phyloP scores from a whole-genome alignment of 2,888 invertebrate genomes.

The Campoplex capitator region DNA sequence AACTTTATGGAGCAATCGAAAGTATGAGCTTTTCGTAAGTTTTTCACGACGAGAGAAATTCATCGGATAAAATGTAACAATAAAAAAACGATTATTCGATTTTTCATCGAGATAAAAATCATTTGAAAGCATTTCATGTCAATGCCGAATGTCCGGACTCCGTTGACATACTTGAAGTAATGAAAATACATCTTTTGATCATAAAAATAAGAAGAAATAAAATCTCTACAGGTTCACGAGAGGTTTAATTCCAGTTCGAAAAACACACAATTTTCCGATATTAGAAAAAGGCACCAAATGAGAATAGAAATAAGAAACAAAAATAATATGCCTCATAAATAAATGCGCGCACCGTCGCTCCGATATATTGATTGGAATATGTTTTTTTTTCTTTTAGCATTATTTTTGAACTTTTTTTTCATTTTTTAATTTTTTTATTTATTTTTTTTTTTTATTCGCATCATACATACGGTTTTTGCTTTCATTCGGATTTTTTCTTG shows the following conservation, averaged over 20 bases:
- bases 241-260: not conserved
- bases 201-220: not conserved
- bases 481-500: constrained; percentile 24
- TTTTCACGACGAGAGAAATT: too few species aligned
- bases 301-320: constrained; percentile 8
- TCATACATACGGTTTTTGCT: constrained; percentile 47
- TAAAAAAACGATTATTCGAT: too few species aligned
- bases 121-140: not conserved
- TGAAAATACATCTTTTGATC: not conserved
- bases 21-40: too few species aligned
- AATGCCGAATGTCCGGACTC: not conserved
- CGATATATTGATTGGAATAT: constrained; percentile 18
- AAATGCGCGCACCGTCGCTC: not conserved
- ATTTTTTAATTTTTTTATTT: not conserved
- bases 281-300: not conserved
- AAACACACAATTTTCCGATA: not conserved
- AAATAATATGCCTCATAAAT: not conserved
- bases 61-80: too few species aligned
- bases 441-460: too few species aligned
- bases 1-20: too few species aligned
- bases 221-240: not conserved
- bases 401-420: not conserved
- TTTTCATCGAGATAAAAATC: not conserved
- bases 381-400: not conserved
- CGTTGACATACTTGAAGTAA: not conserved